phyloP scores from a whole-genome alignment of 2,113 vertebrate genomes.

The Cephalopholis sonnerati region DNA sequence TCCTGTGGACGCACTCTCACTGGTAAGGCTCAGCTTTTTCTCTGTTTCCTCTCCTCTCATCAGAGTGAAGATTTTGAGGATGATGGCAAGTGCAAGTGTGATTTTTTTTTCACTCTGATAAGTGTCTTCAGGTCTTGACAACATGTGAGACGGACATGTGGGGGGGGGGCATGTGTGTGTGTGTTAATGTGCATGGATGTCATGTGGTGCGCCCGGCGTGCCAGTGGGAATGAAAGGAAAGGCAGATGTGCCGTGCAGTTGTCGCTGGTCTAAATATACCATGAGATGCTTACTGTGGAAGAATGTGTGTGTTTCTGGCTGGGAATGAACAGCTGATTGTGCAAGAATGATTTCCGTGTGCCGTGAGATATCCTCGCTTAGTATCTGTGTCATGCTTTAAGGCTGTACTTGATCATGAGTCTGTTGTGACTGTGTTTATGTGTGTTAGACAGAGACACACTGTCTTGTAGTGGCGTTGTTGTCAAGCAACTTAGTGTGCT shows the following conservation, averaged over 20 bases:
- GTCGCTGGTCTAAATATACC: slow-evolving; percentile 75
- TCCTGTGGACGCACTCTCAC: slow-evolving; percentile 77
- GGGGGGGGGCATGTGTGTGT: slow-evolving; percentile 15
- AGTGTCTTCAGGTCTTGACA: slow-evolving; percentile 34
- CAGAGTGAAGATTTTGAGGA: slow-evolving; percentile 6
- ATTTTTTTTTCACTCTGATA: slow-evolving; percentile 41
- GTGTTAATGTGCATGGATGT: slow-evolving; percentile 26
- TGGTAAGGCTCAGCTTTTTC: slow-evolving; percentile 83
- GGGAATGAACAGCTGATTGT: slow-evolving; percentile 73
- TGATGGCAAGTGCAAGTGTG: not conserved
- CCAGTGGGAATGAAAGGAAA: slow-evolving; percentile 51
- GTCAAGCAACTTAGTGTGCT: slow-evolving; percentile 20
- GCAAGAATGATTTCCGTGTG: slow-evolving; percentile 31
- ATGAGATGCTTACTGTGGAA: slow-evolving; percentile 55
- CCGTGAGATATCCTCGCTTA: slow-evolving; percentile 1
- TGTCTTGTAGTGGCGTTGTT: not conserved
- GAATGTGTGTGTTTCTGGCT: slow-evolving; percentile 63
- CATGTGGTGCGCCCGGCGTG: slow-evolving; percentile 43
- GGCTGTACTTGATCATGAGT: not conserved
- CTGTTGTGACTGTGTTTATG: slow-evolving; percentile 1
- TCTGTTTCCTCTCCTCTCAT: not conserved
- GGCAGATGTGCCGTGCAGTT: slow-evolving; percentile 77
- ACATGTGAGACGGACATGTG: slow-evolving; percentile 9
- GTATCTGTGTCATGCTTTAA: slow-evolving; percentile 16
- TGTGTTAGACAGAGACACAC: not conserved